These are phyloP conservation scores for human (Homo sapiens) DNA, from an alignment of 2,113 vertebrate species.

Conservation along the genomic window GRCh38 chr1:90904001-90904500, in stretches of 20 bases:
- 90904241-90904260: neutral
- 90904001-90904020: neutral
- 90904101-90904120: constrained; percentile 8
- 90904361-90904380: neutral
- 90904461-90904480: neutral
- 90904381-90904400: neutral
- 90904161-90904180: neutral
- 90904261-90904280: neutral
- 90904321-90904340: neutral
- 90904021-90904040: neutral
- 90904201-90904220: neutral
- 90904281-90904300: neutral
- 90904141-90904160: neutral
- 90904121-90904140: neutral
- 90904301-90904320: neutral
- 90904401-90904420: neutral
- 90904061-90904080: neutral
- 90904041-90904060: neutral
- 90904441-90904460: neutral
- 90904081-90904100: neutral
- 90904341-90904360: neutral
- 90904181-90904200: neutral
- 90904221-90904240: neutral
- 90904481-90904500: neutral
- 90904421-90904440: neutral